phyloP scores from a whole-genome alignment of 23 tunicate genomes.

The Styela plicata region DNA sequence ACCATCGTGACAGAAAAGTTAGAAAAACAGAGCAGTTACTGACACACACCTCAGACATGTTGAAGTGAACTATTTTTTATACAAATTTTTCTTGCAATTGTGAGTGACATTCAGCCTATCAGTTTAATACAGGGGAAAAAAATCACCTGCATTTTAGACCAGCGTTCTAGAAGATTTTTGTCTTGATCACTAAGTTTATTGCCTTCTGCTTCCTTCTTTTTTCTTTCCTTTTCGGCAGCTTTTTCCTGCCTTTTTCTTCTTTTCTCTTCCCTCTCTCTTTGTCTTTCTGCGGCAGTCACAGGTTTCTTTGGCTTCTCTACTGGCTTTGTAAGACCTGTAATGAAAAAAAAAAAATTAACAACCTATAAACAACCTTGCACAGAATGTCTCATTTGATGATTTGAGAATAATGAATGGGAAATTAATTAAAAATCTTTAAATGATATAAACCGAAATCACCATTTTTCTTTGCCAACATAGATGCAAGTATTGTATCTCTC shows the following conservation, averaged over 20 bases:
- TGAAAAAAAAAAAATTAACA: too few species aligned
- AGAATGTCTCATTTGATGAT: too few species aligned
- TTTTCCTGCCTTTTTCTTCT: slow-evolving; percentile 71
- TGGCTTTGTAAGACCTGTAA: slow-evolving; percentile 80
- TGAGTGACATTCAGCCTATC: too few species aligned
- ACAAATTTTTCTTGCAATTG: too few species aligned
- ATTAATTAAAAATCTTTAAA: neutral
- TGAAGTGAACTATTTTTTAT: too few species aligned
- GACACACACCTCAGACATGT: too few species aligned
- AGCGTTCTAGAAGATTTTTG: slow-evolving; percentile 55
- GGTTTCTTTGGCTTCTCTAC: slow-evolving; percentile 70
- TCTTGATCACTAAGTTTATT: slow-evolving; percentile 66
- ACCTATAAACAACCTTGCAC: too few species aligned
- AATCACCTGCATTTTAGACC: slow-evolving; percentile 90
- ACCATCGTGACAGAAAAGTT: too few species aligned
- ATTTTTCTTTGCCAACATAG: slow-evolving; percentile 88
- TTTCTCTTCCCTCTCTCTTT: slow-evolving; percentile 88
- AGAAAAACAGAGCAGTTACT: too few species aligned
- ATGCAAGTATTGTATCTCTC: slow-evolving; percentile 77
- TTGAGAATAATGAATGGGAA: neutral
- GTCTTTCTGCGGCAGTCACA: slow-evolving; percentile 92
- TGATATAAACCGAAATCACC: slow-evolving; percentile 36
- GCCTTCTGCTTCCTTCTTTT: slow-evolving; percentile 61
- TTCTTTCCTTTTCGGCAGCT: slow-evolving; percentile 73
- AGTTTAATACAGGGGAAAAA: too few species aligned